Evolutionary conservation across 2,113 vertebrate species (phyloP).

Genomic region (Sinocyclocheilus rhinocerous): DNA sequence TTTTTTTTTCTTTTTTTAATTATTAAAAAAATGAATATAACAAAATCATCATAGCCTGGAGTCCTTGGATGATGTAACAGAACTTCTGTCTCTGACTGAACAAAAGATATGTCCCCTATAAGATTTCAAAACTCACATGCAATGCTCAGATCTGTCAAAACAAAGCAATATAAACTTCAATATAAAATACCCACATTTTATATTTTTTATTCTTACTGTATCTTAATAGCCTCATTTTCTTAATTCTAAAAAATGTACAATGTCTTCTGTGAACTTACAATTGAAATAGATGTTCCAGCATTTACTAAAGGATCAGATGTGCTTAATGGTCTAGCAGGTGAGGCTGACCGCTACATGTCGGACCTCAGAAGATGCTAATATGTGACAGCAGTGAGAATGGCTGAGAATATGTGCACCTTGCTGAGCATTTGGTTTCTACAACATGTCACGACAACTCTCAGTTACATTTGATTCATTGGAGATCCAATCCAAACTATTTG

Average conservation of each 20-base stretch:
- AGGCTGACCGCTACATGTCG: not conserved
- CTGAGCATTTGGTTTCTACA: conserved; percentile 24
- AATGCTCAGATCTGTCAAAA: not conserved
- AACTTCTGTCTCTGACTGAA: not conserved
- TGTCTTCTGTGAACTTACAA: not conserved
- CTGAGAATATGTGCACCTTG: conserved; percentile 29
- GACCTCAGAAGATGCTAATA: conserved; percentile 10
- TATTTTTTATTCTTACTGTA: not conserved
- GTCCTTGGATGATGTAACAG: not conserved
- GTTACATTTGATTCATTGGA: not conserved
- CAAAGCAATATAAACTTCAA: not conserved
- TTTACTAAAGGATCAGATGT: not conserved
- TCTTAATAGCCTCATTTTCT: not conserved
- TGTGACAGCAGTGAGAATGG: not conserved
- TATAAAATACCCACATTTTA: not conserved
- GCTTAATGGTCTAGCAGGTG: conserved; percentile 12
- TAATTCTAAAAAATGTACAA: not conserved
- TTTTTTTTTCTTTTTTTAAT: not conserved
- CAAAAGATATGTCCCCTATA: not conserved
- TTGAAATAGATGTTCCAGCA: not conserved
- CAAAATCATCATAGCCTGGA: not conserved
- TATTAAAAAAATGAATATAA: too few relatives aligned
- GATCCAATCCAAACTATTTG: conserved; percentile 6
- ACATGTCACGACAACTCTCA: not conserved
- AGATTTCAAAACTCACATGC: not conserved